phyloP scores from a whole-genome alignment of 2,888 invertebrate genomes.

The Lottia scabra region DNA sequence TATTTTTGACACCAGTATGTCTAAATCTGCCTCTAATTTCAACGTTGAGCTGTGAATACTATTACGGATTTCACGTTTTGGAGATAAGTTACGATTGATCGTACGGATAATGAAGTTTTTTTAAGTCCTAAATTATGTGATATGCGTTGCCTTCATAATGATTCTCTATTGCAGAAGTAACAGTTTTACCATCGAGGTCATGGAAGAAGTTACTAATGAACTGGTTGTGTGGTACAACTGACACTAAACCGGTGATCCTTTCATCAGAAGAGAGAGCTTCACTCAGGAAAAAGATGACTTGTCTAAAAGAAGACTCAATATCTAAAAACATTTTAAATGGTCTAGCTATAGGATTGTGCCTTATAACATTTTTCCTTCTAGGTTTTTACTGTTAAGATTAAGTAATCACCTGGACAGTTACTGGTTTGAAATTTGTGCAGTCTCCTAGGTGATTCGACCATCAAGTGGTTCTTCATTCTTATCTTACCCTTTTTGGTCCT shows the following conservation, averaged over 20 bases:
- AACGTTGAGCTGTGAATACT: no score
- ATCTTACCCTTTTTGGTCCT: no score
- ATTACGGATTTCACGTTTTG: no score
- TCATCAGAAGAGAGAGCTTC: slow-evolving; percentile 1
- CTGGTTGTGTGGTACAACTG: slow-evolving; percentile 8
- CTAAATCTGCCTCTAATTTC: no score
- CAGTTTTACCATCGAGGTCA: neutral
- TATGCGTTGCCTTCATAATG: no score
- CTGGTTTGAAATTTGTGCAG: no score
- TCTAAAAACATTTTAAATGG: neutral
- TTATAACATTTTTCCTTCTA: neutral
- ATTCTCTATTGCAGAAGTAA: neutral
- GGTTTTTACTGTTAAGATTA: neutral
- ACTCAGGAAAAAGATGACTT: neutral
- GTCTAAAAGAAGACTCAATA: neutral
- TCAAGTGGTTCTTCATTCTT: no score
- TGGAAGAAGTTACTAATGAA: neutral
- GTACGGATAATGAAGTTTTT: no score
- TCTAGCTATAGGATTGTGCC: neutral
- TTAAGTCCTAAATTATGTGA: neutral
- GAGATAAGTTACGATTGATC: no score
- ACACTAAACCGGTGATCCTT: neutral
- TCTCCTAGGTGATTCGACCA: no score
- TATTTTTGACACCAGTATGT: no score
- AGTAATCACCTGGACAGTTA: no score